These are phyloP conservation scores for Serilophus lunatus DNA, from an alignment of 2,113 vertebrate genomes.

Conservation along the genomic window DNA sequence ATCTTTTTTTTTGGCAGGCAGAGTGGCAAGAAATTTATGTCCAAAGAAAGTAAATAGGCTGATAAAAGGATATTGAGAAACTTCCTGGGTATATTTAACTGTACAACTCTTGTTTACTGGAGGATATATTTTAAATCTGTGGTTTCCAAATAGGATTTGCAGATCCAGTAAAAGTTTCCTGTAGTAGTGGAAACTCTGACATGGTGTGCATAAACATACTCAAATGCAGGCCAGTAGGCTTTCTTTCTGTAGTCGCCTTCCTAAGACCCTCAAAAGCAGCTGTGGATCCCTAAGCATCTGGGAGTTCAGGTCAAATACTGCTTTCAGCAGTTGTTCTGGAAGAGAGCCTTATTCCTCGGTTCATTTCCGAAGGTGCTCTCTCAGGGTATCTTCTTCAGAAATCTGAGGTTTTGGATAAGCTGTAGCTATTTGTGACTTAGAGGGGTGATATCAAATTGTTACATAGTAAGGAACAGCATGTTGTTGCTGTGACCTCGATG, in stretches of 20 bases:
- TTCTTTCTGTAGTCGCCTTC: neutral
- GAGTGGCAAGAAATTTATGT: neutral
- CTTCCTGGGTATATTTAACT: neutral
- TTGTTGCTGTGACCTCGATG: neutral
- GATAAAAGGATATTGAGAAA: neutral
- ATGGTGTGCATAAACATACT: neutral
- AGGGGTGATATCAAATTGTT: rapidly evolving
- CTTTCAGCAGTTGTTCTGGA: neutral
- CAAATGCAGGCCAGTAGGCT: neutral
- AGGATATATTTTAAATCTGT: conserved; percentile 36
- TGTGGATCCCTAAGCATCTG: neutral
- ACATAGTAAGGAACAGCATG: neutral
- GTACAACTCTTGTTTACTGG: conserved; percentile 14
- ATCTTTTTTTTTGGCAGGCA: neutral
- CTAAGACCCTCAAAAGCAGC: neutral
- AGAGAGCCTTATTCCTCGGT: neutral
- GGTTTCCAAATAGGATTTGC: conserved; percentile 39
- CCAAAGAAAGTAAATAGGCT: neutral
- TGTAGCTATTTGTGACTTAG: neutral
- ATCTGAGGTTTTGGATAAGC: rapidly evolving
- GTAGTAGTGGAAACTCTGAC: neutral
- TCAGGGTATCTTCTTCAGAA: neutral
- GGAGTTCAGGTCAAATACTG: neutral
- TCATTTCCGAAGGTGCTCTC: neutral
- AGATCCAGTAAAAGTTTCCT: conserved; percentile 22